phyloP scores from a whole-genome alignment of 1,140 invertebrate genomes.

The Neelides sp. region DNA sequence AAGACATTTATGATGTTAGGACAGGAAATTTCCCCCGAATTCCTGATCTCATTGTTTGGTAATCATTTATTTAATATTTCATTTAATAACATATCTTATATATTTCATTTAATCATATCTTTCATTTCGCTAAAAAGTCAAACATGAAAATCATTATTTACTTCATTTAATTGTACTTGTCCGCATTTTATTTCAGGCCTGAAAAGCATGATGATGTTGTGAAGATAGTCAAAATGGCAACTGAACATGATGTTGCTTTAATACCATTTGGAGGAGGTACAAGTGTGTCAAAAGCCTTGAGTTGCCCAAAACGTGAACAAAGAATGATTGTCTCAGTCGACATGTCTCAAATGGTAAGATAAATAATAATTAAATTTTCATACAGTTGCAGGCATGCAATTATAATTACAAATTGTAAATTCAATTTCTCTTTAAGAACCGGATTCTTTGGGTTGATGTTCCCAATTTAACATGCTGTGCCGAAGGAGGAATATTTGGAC shows the following conservation, averaged over 20 bases:
- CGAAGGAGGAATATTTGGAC: conserved; percentile 85
- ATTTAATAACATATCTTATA: neutral
- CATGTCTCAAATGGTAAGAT: conserved; percentile 76
- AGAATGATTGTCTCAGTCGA: conserved; percentile 82
- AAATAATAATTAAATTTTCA: neutral
- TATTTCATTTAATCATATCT: neutral
- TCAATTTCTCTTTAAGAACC: conserved; percentile 42
- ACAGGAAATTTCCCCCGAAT: conserved; percentile 60
- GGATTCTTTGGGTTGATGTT: conserved; percentile 84
- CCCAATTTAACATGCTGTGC: conserved; percentile 72
- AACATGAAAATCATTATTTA: neutral
- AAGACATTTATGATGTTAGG: conserved; percentile 71
- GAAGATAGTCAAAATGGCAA: conserved; percentile 63
- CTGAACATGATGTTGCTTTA: conserved; percentile 61
- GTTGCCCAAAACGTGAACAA: conserved; percentile 66
- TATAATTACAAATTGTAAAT: neutral
- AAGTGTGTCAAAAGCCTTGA: conserved; percentile 79
- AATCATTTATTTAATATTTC: conserved; percentile 52
- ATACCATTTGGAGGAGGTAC: conserved; percentile 96
- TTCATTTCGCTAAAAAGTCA: neutral
- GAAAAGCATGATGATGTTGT: conserved; percentile 67
- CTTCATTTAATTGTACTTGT: neutral
- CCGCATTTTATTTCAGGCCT: conserved; percentile 30
- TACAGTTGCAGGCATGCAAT: neutral
- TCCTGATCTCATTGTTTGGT: conserved; percentile 88